Base-by-base conservation (phyloP, 1,140 invertebrate species). In the Drosophila elegans region DNA sequence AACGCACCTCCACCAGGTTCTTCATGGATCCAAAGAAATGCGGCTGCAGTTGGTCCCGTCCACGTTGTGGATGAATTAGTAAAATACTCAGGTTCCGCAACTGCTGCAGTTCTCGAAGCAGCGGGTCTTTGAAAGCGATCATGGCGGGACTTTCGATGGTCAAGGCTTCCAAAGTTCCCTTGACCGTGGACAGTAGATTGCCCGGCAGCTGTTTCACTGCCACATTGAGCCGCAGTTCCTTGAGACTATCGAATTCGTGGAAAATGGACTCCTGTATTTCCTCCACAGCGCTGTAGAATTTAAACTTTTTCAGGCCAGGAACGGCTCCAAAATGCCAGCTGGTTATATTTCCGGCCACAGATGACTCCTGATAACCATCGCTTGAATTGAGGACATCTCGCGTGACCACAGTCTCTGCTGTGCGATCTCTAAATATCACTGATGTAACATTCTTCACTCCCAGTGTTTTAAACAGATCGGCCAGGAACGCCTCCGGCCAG, bases 1-100 rank as follows among this genome's bases (percentile, higher is more conserved):
- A 78, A 12, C 93, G 77, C 48, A 95, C 86, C 61, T 93, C 86
- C 56, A 92, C 92, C 27, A 95, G 89, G 46, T 94, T 85, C 2
- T 46, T 53, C 84, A 88, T 89, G 36, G 76, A 48, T 3, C 67
- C 72, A 10, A 83, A 80, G 0, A 88, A n/a, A n/a, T 76, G 75
- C 3, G 55, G 61, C 7, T 75, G 56, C 46, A 63, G 21, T 16
- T 49, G 39, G 7, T 42, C 25, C 7, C 53, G 46, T 0, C 51
- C 41, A 1, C 57, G 44, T 2, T 45, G 29, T 0, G 69, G 42
- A 12, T 44, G 45, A 0, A 49, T 52, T 2, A 88, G 60, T 9
- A 52, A 41, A n/a, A 88, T 41, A 4, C 46, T 88, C 25, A 88
- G 32, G 52, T 89, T 88, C 4, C 76, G 62, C 39, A 88, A 13